Evolutionary conservation across 1,140 invertebrate species (phyloP).

Genomic region (Ruditapes philippinarum): DNA sequence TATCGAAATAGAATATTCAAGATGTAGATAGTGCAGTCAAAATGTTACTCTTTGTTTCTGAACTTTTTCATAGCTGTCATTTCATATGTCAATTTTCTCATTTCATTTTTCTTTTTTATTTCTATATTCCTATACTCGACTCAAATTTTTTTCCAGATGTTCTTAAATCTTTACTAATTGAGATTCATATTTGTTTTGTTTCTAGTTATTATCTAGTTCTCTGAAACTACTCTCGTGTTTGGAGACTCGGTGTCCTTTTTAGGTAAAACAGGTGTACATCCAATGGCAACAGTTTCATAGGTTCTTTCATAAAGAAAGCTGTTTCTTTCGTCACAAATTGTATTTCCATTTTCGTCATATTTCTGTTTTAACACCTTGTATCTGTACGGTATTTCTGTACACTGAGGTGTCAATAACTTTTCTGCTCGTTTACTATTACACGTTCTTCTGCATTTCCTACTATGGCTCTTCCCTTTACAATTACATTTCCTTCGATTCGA

Average conservation of each 20-base stretch:
- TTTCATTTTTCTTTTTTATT: too few relatives aligned
- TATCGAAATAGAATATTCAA: too few relatives aligned
- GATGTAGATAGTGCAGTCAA: too few relatives aligned
- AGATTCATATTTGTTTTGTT: too few relatives aligned
- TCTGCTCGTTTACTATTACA: neutral
- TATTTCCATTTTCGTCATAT: neutral
- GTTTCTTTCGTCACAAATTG: neutral
- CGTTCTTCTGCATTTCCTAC: neutral
- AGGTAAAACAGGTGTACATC: neutral
- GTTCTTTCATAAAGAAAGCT: neutral
- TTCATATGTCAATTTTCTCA: too few relatives aligned
- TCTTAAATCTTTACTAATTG: too few relatives aligned
- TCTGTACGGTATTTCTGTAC: neutral
- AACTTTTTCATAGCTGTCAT: too few relatives aligned
- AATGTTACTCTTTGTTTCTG: too few relatives aligned
- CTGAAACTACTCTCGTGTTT: neutral
- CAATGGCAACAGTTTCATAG: neutral
- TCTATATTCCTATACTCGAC: too few relatives aligned
- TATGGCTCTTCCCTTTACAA: neutral
- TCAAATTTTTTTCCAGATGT: too few relatives aligned
- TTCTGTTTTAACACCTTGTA: slow-evolving; percentile 29
- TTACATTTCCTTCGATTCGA: too few relatives aligned
- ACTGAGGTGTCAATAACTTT: neutral
- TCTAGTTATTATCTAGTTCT: too few relatives aligned
- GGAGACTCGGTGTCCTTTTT: neutral